Percentiles rank a stretch among this genome's conserved stretches.
phyloP scores from a whole-genome alignment of 1,140 invertebrate species.

The Sinella curviseta region DNA sequence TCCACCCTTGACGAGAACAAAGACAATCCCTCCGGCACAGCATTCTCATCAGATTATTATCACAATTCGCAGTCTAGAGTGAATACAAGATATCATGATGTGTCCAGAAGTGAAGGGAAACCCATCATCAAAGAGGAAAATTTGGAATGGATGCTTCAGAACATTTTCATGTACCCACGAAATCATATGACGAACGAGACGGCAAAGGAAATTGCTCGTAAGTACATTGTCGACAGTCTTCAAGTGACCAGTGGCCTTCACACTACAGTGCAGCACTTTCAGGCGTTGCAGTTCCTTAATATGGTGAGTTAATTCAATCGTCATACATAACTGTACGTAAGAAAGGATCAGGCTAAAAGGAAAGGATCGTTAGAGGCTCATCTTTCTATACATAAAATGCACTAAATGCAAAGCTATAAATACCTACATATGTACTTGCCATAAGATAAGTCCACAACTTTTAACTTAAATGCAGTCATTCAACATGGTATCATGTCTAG shows the following conservation, averaged over 20 bases:
- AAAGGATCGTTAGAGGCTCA: no score
- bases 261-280: constrained; percentile 45
- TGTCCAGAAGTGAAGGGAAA: constrained; percentile 26
- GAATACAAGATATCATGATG: constrained; percentile 37
- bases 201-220: constrained; percentile 46
- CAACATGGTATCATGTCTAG: no score
- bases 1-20: background rate
- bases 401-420: background rate
- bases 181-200: constrained; percentile 49
- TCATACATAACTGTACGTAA: no score
- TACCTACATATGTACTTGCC: background rate
- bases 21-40: no score
- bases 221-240: constrained; percentile 48
- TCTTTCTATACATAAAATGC: no score
- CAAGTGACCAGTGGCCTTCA: constrained; percentile 39
- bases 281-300: constrained; percentile 47
- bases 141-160: constrained; percentile 50
- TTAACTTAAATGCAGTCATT: no score
- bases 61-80: no score
- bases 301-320: constrained; percentile 38
- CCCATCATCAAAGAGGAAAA: constrained; percentile 43
- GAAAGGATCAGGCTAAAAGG: no score
- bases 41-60: background rate
- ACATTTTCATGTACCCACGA: constrained; percentile 48
- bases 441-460: no score